Conservation (phyloP, 1,140 invertebrate species). For the Chelonus insularis region DNA sequence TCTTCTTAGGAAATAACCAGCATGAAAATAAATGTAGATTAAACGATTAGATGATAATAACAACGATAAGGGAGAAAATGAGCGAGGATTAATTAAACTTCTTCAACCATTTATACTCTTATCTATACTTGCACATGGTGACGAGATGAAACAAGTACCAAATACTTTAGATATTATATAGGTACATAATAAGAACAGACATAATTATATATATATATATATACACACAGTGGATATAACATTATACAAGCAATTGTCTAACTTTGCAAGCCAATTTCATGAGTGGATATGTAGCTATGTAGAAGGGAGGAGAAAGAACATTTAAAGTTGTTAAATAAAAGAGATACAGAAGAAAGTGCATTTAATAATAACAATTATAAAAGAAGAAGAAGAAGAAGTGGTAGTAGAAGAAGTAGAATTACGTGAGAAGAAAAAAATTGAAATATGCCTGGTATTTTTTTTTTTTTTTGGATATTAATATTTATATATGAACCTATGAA, state of each 20-base stretch:
- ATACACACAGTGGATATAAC: constrained; percentile 4
- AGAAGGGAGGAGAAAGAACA: neutral
- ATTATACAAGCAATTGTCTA: neutral
- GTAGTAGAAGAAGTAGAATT: too few species aligned
- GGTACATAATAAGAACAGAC: neutral
- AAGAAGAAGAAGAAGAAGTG: too few species aligned
- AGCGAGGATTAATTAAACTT: too few species aligned
- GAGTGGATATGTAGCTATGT: neutral
- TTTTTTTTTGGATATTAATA: too few species aligned
- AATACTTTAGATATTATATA: neutral
- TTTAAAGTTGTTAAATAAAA: neutral
- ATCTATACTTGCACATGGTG: constrained; percentile 15
- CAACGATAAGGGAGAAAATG: too few species aligned
- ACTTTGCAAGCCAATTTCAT: neutral
- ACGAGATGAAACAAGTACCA: constrained; percentile 16
- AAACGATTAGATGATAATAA: too few species aligned
- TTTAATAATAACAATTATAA: too few species aligned
- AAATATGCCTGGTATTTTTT: too few species aligned
- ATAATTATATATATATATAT: neutral
- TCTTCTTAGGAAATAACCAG: too few species aligned
- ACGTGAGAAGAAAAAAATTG: too few species aligned
- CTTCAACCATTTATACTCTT: neutral
- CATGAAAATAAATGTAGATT: too few species aligned
- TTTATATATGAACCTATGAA: too few species aligned
- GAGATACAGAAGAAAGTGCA: neutral